Evolutionary conservation across 1,140 invertebrate species (phyloP), one percentile per base, ranked within the genome.

Genomic region (Archivesica marissinica): DNA sequence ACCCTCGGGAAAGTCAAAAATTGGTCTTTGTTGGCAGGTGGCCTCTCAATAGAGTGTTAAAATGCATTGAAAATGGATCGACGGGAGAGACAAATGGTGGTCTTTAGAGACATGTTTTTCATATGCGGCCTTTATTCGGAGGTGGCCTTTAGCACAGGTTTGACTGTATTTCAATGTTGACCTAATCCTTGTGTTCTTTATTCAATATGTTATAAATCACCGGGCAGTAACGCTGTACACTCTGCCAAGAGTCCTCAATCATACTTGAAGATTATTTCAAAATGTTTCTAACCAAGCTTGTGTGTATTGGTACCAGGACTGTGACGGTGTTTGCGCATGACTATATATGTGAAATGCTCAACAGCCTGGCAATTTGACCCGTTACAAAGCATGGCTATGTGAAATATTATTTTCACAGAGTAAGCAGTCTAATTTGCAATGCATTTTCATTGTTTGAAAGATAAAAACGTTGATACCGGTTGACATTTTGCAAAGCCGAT

Each of bases 361-460:
- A 13, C 35, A 13, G 15, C 68, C 17, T 20, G 68, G 35, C 68
- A 72, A 47, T 20, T 9, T 33, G 13, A 72, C 68, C 68, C 39
- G 6, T 47, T 15, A 17, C 35, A 15, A 47, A 25, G 23, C 41
- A 52, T 72, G 9, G 38, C 25, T 23, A 13, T 1, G 39, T 33
- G 4, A n/a, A 28, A 72, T 44, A 33, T 72, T 30, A 41, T 72
- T 52, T 30, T 33, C 0, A 33, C 41, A 25, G 28, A 72, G 28
- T 52, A 47, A 30, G 41, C 20, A 50, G 68, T 44, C 41, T 47
- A 72, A 47, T 72, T 72, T 47, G 28, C 50, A 47, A 41, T 2
- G n/a, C 39, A 72, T 50, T 47, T 50, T 72, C 33, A 47, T 47
- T 72, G 68, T 72, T 50, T 72, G 25, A 52, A 72, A 72, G 68